phyloP scores from a whole-genome alignment of 92 coral and sea anemone species.

The Porites rus region DNA sequence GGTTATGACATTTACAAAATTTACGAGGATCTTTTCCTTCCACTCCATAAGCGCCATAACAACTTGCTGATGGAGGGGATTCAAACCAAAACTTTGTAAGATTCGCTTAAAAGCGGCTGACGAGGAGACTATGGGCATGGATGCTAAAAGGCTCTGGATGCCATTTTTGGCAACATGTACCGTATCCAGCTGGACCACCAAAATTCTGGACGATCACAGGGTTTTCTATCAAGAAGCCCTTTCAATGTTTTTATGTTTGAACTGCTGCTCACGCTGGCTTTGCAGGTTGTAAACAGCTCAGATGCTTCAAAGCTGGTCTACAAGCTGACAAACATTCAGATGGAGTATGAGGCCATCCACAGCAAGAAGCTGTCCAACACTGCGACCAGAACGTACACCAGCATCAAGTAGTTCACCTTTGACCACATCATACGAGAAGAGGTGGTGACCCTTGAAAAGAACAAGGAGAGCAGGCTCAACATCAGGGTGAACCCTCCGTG shows the following conservation, averaged over 20 bases:
- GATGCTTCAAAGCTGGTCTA: not conserved
- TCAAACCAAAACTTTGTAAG: not conserved
- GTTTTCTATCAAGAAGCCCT: conserved; percentile 18
- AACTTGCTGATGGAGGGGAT: not conserved
- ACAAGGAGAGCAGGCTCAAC: not conserved
- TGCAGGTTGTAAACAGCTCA: conserved; percentile 4
- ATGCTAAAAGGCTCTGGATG: not conserved
- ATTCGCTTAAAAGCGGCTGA: not conserved
- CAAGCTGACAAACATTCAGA: conserved; percentile 10
- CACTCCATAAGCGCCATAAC: not conserved
- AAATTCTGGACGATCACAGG: conserved; percentile 14
- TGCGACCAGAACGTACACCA: not conserved
- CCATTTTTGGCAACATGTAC: conserved; percentile 18
- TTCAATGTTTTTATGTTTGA: not conserved
- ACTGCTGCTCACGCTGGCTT: not conserved
- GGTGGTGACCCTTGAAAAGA: not conserved
- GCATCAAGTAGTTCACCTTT: not conserved
- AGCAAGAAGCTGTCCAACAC: not conserved
- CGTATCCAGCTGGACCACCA: conserved; percentile 8
- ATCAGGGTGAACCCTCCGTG: conserved; percentile 1
- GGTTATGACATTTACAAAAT: conserved; percentile 1
- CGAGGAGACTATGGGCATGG: not conserved
- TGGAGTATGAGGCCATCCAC: conserved; percentile 9
- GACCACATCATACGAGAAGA: conserved; percentile 18
- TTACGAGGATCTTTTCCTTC: not conserved